These are phyloP conservation scores for Mormyrus lacerda DNA, from an alignment of 2,113 vertebrate species.

Conservation along the genomic window DNA sequence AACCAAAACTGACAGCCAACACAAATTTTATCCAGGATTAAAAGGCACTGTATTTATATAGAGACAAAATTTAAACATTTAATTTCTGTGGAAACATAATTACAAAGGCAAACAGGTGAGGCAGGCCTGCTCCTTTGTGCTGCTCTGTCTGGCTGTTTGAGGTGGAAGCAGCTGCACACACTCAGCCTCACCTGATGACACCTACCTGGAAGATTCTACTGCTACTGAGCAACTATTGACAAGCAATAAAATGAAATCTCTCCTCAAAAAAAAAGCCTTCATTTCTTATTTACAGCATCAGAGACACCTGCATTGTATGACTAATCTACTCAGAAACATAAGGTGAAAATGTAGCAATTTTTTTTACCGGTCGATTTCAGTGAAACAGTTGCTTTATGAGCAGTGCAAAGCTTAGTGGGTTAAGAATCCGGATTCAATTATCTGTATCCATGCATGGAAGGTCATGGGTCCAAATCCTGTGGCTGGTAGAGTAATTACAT, in stretches of 20 bases:
- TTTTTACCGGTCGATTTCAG: background rate
- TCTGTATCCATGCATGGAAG: background rate
- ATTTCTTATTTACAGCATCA: background rate
- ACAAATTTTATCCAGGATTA: background rate
- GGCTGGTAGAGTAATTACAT: background rate
- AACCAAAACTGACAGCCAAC: background rate
- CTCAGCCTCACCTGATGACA: background rate
- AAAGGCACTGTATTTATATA: background rate
- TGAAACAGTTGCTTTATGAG: background rate
- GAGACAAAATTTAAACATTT: background rate
- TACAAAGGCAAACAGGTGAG: background rate
- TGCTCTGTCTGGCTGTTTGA: background rate
- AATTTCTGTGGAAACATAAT: background rate
- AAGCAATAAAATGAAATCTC: background rate
- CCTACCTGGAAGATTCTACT: background rate
- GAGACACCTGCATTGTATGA: background rate
- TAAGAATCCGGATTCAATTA: background rate
- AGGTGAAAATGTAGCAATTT: background rate
- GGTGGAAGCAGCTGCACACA: background rate
- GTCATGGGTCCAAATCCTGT: background rate
- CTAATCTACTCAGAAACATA: background rate
- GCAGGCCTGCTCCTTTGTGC: background rate
- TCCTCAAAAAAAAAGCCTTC: background rate
- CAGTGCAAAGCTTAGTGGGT: background rate
- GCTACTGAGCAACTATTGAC: background rate